These are phyloP conservation scores for Cheilinus undulatus DNA, from an alignment of 2,113 vertebrate genomes.

Conservation along the genomic window DNA sequence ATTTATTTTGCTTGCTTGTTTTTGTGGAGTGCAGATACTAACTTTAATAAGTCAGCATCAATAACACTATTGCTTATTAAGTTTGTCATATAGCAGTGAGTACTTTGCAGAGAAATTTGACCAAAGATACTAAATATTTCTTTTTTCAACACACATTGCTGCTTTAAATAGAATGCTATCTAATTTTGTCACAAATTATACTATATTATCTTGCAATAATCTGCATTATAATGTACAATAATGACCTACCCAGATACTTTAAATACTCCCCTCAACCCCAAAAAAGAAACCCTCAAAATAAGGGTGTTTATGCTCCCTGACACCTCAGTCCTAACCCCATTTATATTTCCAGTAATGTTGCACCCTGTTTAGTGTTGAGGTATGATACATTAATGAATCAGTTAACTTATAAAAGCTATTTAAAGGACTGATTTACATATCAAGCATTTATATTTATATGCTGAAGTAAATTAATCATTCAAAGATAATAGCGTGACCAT, in stretches of 20 bases:
- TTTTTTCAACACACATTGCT: conserved; percentile 9
- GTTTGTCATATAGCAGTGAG: conserved; percentile 13
- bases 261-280: neutral
- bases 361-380: neutral
- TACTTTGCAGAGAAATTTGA: conserved; percentile 32
- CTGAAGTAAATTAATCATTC: too few relatives aligned
- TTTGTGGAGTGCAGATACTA: conserved; percentile 11
- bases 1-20: too few relatives aligned
- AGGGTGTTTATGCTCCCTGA: neutral
- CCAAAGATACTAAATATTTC: conserved; percentile 54
- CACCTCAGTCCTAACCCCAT: neutral
- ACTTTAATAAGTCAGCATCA: neutral
- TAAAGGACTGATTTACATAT: too few relatives aligned
- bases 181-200: too few relatives aligned
- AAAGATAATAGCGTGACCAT: too few relatives aligned
- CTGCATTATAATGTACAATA: conserved; percentile 25
- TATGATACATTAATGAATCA: neutral
- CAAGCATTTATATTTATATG: too few relatives aligned
- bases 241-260: neutral
- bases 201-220: conserved; percentile 15
- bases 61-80: conserved; percentile 13
- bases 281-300: neutral
- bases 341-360: neutral
- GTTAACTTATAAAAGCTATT: neutral
- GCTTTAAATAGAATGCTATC: too few relatives aligned